These are phyloP conservation scores for Scotopteryx bipunctaria DNA, from an alignment of 2,888 invertebrate species.

Conservation along the genomic window DNA sequence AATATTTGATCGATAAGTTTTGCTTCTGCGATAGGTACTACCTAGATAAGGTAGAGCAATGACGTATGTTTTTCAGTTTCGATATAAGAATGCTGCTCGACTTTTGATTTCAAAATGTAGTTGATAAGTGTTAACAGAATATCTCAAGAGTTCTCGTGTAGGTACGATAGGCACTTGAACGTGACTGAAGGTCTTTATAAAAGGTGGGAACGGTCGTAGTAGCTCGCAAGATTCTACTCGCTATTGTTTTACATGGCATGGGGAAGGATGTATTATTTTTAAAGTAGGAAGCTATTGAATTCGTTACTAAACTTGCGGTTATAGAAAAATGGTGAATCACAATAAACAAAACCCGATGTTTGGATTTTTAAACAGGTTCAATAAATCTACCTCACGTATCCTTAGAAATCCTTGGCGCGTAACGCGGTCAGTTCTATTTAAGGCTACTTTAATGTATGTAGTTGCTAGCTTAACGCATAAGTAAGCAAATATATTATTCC, in stretches of 20 bases:
- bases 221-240: conserved; percentile 11
- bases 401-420: conserved; percentile 38
- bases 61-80: conserved; percentile 3
- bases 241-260: conserved; percentile 9
- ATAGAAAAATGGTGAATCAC: background rate
- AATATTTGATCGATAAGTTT: too few relatives aligned
- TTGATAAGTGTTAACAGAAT: conserved; percentile 35
- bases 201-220: conserved; percentile 46
- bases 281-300: too few relatives aligned
- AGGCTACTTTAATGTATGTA: conserved; percentile 36
- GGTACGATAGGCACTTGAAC: conserved; percentile 29
- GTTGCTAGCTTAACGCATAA: conserved; percentile 32
- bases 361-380: background rate
- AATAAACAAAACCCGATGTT: background rate
- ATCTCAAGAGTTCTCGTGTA: conserved; percentile 40
- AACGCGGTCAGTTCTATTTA: conserved; percentile 42
- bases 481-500: conserved; percentile 34
- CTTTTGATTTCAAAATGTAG: conserved; percentile 25
- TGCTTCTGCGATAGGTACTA: too few relatives aligned
- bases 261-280: too few relatives aligned
- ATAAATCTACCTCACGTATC: conserved; percentile 23
- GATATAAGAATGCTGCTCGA: conserved; percentile 14
- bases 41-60: background rate
- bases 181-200: conserved; percentile 43
- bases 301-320: too few relatives aligned